These are phyloP conservation scores for Esperia sulphurella DNA, from an alignment of 2,888 invertebrate species.

Conservation along the genomic window DNA sequence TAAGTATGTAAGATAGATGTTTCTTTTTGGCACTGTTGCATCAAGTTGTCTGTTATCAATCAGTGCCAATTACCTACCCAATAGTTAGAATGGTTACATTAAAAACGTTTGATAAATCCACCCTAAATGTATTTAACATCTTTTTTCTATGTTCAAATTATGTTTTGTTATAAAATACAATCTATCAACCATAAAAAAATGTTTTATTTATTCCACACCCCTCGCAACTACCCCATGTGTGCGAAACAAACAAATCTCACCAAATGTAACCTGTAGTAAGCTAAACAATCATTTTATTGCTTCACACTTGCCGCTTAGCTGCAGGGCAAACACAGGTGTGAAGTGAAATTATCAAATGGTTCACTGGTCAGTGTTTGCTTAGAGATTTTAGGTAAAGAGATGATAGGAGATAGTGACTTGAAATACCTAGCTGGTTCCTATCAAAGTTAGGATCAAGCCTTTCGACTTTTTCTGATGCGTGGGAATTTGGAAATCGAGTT, in stretches of 20 bases:
- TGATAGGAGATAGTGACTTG: neutral
- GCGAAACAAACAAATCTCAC: conserved; percentile 2
- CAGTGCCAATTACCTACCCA: too few species aligned
- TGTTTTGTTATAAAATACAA: too few species aligned
- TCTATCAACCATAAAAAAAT: too few species aligned
- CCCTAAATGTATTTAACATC: too few species aligned
- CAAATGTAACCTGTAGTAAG: conserved; percentile 32
- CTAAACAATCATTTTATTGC: conserved; percentile 5
- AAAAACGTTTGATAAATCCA: too few species aligned
- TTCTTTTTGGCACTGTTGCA: too few species aligned
- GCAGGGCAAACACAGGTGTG: conserved; percentile 66
- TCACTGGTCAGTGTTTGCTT: conserved; percentile 28
- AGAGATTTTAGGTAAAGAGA: neutral
- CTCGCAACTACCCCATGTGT: neutral
- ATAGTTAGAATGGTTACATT: too few species aligned
- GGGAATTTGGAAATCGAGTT: neutral
- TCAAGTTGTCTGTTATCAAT: too few species aligned
- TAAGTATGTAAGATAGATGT: too few species aligned
- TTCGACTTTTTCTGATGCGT: neutral
- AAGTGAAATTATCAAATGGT: conserved; percentile 4
- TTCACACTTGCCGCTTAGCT: conserved; percentile 53
- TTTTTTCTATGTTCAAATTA: too few species aligned
- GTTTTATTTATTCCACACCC: neutral
- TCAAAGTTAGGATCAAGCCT: too few species aligned
- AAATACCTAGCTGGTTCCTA: neutral